phyloP scores from a whole-genome alignment of 2,797 vertebrate species.

The Darevskia mixta region DNA sequence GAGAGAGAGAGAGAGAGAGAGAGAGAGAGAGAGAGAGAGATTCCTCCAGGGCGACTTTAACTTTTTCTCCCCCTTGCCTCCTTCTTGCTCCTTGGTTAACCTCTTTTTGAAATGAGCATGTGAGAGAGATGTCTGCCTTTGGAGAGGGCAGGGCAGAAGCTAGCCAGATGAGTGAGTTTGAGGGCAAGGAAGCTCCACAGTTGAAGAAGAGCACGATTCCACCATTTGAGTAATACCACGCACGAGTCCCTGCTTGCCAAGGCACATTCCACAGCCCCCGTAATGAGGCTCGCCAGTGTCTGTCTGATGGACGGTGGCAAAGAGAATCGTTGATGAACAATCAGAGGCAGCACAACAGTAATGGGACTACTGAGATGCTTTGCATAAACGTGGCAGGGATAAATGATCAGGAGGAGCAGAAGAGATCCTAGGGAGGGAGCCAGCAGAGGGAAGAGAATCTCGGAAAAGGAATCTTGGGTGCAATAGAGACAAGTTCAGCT shows the following conservation, averaged over 20 bases:
- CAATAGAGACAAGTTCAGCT: not conserved
- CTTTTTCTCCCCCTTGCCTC: not conserved
- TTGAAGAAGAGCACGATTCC: slow-evolving; percentile 31
- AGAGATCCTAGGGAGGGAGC: not conserved
- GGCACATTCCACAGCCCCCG: slow-evolving; percentile 37
- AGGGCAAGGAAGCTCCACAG: not conserved
- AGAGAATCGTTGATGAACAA: slow-evolving; percentile 70
- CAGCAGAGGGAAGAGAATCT: slow-evolving; percentile 30
- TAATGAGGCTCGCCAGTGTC: slow-evolving; percentile 59
- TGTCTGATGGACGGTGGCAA: slow-evolving; percentile 53
- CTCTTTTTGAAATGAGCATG: not conserved
- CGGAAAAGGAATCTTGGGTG: not conserved
- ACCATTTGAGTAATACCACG: slow-evolving; percentile 64
- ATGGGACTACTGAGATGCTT: slow-evolving; percentile 64
- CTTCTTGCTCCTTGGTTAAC: not conserved
- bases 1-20: not conserved
- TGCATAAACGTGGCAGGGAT: slow-evolving; percentile 50
- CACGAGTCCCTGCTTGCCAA: slow-evolving; percentile 55
- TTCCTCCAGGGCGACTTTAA: not conserved
- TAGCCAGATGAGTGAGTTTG: not conserved
- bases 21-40: not conserved
- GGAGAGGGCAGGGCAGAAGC: not conserved
- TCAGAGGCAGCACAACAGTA: slow-evolving; percentile 61
- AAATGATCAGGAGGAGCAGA: slow-evolving; percentile 12
- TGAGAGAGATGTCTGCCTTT: not conserved